A percentile compares a stretch with the other conserved stretches of the same genome.
These are phyloP conservation scores for Serripes groenlandicus DNA, from an alignment of 2,888 invertebrate genomes.

Conservation along the genomic window DNA sequence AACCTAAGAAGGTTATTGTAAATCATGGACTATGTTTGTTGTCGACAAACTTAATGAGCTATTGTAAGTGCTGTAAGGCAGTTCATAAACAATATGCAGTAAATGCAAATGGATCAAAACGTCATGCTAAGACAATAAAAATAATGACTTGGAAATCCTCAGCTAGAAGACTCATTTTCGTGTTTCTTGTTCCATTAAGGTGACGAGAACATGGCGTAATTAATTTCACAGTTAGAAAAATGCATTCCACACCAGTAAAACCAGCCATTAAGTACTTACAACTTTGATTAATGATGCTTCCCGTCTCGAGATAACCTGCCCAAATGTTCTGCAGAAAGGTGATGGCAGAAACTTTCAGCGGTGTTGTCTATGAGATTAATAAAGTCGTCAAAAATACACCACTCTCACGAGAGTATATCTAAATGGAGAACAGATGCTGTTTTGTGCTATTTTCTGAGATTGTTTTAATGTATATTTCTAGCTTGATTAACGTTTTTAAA, in stretches of 20 bases:
- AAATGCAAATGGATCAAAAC: background rate
- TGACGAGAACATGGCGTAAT: slow-evolving; percentile 19
- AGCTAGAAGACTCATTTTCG: background rate
- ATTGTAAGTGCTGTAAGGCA: too few relatives aligned
- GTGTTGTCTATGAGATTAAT: slow-evolving; percentile 27
- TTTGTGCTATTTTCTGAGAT: too few relatives aligned
- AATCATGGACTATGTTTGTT: too few relatives aligned
- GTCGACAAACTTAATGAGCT: too few relatives aligned
- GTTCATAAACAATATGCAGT: too few relatives aligned
- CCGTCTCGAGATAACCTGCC: slow-evolving; percentile 10
- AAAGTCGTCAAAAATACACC: slow-evolving; percentile 25
- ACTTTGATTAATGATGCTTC: slow-evolving; percentile 24
- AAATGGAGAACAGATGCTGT: slow-evolving; percentile 5
- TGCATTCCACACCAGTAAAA: background rate
- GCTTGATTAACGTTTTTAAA: too few relatives aligned
- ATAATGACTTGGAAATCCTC: too few relatives aligned
- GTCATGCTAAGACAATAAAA: too few relatives aligned
- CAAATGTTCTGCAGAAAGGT: slow-evolving; percentile 5
- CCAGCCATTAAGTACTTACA: slow-evolving; percentile 17
- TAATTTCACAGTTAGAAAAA: slow-evolving; percentile 22
- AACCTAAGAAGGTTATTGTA: too few relatives aligned
- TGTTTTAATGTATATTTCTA: too few relatives aligned
- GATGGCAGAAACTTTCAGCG: slow-evolving; percentile 11
- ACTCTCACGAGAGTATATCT: background rate
- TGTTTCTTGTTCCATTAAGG: background rate